Evolutionary conservation across 64 coral and sea anemone species (phyloP), one percentile per base, ranked within the genome.

Genomic region (Trachythela sp.): DNA sequence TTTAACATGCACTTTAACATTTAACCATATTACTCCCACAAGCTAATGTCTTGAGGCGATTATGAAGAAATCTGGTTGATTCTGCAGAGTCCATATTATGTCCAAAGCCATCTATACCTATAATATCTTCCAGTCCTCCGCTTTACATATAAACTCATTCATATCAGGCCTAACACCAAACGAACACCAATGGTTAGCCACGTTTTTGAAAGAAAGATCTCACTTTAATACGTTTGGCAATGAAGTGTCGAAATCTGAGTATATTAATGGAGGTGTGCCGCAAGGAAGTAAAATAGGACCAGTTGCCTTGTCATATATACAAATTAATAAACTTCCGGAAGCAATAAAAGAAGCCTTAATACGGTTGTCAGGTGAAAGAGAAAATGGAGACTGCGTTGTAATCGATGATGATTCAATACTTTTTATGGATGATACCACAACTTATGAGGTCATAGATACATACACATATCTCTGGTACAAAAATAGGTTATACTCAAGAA

Each of bases 391-490:
- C 1, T 35, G 17, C 29, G 71, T 77, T 3, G 71, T 77, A 3
- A 35, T 77, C 31, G 71, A 77, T 34, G 71, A 77, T 13, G 71
- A 77, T 36, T 35, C 71, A 77, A 35, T 35, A 32, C 7, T 77
- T 77, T 77, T 77, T 77, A 77, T 77, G 71, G 71, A 35, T 77
- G 71, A 77, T 34, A 77, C 4, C 29, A 77, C 29, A 15, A 77
- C 31, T 3, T 77, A 77, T 15, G 31, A 35, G 71, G 7, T 77
- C 8, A 27, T 38, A 13, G 36, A 77, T 77, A n/a, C 29, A 38
- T 17, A 6, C 10, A 7, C 71, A 77, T 38, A 77, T 77, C 36
- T 77, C 71, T 36, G 31, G 71, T 35, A 18, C n/a, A 32, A 77
- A 35, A 3, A 35, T 35, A 35, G 71, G 71, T 31, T 35, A 77